Percentiles rank a stretch among this genome's conserved stretches.
phyloP scores from a whole-genome alignment of 2,888 invertebrate species.

The Tethea ocularis region DNA sequence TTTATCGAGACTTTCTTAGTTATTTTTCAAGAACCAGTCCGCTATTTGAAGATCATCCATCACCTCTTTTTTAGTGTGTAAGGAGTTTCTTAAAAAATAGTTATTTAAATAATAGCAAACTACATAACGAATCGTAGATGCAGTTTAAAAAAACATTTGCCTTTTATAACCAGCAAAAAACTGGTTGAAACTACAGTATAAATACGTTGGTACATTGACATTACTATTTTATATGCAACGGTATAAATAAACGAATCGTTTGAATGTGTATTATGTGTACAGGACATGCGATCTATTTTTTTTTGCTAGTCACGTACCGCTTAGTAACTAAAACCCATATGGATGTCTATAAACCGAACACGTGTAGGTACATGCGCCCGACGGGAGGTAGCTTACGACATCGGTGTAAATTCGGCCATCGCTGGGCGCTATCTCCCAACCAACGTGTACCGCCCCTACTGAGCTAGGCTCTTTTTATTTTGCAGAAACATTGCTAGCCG shows the following conservation, averaged over 20 bases:
- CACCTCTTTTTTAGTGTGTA: too few relatives aligned
- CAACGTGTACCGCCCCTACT: conserved; percentile 19
- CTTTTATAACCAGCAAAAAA: background rate
- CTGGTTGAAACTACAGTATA: too few relatives aligned
- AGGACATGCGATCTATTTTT: conserved; percentile 17
- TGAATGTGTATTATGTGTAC: background rate
- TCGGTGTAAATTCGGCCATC: conserved; percentile 50
- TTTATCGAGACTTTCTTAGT: too few relatives aligned
- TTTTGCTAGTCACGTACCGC: conserved; percentile 26
- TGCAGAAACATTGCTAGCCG: background rate
- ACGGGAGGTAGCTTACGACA: conserved; percentile 39
- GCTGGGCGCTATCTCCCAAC: conserved; percentile 32
- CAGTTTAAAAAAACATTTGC: background rate
- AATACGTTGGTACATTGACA: conserved; percentile 4
- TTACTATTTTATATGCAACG: conserved; percentile 1
- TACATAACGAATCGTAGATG: background rate
- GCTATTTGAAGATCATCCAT: too few relatives aligned
- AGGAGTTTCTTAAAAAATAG: too few relatives aligned
- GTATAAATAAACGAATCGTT: background rate
- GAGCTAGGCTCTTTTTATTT: background rate
- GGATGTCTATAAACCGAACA: conserved; percentile 20
- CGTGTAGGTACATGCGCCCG: conserved; percentile 39
- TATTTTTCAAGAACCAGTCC: too few relatives aligned
- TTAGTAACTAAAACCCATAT: conserved; percentile 40
- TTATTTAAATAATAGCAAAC: too few relatives aligned